Evolutionary conservation across 2,888 invertebrate species (phyloP).

Genomic region (Sminthurinus aureus): DNA sequence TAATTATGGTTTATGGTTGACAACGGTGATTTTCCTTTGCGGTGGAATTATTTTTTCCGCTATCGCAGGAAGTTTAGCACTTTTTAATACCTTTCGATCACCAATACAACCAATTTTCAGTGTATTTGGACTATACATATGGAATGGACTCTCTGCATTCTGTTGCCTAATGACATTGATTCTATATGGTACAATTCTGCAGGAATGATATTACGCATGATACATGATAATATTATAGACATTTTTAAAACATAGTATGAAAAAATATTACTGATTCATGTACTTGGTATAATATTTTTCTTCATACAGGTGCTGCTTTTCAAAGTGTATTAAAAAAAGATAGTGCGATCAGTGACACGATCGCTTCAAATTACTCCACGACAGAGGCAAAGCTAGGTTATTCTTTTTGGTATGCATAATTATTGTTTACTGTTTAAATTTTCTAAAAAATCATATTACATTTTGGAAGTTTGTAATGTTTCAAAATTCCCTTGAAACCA

Average conservation of each 20-base stretch:
- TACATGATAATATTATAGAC: too few species aligned
- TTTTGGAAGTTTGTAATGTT: neutral
- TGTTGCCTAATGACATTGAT: slow-evolving; percentile 46
- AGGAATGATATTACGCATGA: too few species aligned
- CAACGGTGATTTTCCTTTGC: slow-evolving; percentile 45
- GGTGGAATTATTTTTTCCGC: slow-evolving; percentile 46
- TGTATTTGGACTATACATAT: slow-evolving; percentile 53
- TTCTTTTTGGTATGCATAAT: slow-evolving; percentile 53
- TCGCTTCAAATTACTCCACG: slow-evolving; percentile 14
- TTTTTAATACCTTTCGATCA: slow-evolving; percentile 52
- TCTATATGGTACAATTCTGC: slow-evolving; percentile 6
- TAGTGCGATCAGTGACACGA: slow-evolving; percentile 50
- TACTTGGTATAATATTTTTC: too few species aligned
- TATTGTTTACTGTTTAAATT: neutral
- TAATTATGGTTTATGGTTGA: slow-evolving; percentile 48
- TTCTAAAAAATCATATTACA: neutral
- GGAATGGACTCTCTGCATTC: slow-evolving; percentile 49
- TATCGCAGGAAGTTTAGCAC: slow-evolving; percentile 43
- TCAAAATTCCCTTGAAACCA: neutral
- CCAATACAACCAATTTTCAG: slow-evolving; percentile 54
- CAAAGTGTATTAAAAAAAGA: slow-evolving; percentile 43
- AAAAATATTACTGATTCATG: too few species aligned
- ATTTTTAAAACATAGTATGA: too few species aligned
- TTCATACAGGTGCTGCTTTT: slow-evolving; percentile 46
- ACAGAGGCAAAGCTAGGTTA: slow-evolving; percentile 42